These are phyloP conservation scores for Vanessa atalanta DNA, from an alignment of 1,140 invertebrate species.

Conservation along the genomic window DNA sequence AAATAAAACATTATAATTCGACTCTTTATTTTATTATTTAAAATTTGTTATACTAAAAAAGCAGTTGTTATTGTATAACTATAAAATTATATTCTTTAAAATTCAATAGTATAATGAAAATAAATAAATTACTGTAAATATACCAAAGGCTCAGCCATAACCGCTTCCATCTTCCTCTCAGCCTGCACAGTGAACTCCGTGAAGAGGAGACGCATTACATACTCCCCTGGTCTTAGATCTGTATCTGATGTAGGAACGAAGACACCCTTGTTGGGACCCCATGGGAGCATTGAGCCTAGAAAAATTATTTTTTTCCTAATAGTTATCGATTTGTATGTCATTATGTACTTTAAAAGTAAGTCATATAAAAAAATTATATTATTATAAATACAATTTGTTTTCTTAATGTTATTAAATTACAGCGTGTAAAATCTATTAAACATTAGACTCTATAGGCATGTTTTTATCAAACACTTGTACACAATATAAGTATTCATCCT, in stretches of 20 bases:
- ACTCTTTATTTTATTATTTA: too few relatives aligned
- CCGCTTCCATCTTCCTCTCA: conserved; percentile 96
- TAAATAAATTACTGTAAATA: background rate
- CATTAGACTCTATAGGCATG: background rate
- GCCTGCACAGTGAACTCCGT: conserved; percentile 96
- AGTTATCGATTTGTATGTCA: conserved; percentile 1
- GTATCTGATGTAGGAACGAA: conserved; percentile 83
- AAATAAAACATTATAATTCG: conserved; percentile 37
- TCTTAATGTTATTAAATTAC: background rate
- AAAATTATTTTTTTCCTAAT: conserved; percentile 17
- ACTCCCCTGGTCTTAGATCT: conserved; percentile 92
- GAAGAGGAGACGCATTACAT: conserved; percentile 96
- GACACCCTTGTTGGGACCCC: conserved; percentile 89
- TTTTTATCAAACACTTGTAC: conserved; percentile 7
- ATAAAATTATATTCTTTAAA: background rate
- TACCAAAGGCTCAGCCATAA: conserved; percentile 94
- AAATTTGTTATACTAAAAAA: too few relatives aligned
- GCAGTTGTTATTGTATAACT: too few relatives aligned
- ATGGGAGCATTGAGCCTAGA: conserved; percentile 84
- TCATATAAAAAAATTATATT: too few relatives aligned
- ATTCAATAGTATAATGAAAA: background rate
- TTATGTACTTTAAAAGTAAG: background rate
- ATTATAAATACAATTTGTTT: background rate
- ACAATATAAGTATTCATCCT: conserved; percentile 3
- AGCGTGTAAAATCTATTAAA: background rate